Evolutionary conservation across 2,113 vertebrate genomes (phyloP).

Genomic region (Nerophis lumbriciformis): DNA sequence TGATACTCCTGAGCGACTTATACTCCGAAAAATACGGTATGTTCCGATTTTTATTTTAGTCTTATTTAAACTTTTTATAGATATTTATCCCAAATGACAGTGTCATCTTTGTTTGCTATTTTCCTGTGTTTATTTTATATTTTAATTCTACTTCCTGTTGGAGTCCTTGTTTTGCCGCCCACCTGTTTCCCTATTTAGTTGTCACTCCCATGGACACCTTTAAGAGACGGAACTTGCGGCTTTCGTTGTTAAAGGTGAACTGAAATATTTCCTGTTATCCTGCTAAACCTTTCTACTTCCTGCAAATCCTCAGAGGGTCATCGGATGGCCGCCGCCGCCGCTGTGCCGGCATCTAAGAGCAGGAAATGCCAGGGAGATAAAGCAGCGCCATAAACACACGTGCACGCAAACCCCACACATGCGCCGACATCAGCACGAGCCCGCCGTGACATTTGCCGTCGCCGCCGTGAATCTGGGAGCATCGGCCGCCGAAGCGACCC

Average conservation of each 20-base stretch:
- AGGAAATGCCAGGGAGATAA: constrained; percentile 10
- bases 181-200: no score
- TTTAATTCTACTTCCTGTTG: no score
- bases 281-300: not conserved
- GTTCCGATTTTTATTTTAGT: no score
- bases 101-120: no score
- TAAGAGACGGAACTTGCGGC: not conserved
- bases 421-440: not conserved
- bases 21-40: no score
- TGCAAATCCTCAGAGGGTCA: not conserved
- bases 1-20: no score
- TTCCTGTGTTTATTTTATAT: no score
- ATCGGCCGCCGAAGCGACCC: constrained; percentile 3
- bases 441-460: constrained; percentile 4
- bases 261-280: not conserved
- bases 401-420: not conserved
- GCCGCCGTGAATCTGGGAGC: constrained; percentile 9
- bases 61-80: no score
- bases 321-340: constrained; percentile 1
- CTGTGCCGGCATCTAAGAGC: not conserved
- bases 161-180: no score
- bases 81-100: no score
- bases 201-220: not conserved
- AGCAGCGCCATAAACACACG: not conserved
- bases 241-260: not conserved